Conservation (phyloP, 2,113 vertebrate genomes). For the Podarcis cretensis region DNA sequence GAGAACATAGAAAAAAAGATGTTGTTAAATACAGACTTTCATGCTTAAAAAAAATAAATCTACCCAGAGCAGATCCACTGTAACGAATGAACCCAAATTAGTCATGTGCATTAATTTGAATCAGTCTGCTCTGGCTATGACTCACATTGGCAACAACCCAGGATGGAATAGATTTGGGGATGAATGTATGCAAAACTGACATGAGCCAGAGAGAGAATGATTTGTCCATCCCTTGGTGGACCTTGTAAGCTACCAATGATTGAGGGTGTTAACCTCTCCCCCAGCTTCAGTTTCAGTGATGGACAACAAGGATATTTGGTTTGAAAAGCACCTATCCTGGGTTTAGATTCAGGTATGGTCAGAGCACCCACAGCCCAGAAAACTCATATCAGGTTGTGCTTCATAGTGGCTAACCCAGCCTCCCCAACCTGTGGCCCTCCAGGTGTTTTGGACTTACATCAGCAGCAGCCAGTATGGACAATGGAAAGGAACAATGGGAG, state of each 20-base stretch:
- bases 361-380: background rate
- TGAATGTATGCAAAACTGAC: background rate
- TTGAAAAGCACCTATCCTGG: background rate
- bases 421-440: no score
- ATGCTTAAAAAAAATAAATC: no score
- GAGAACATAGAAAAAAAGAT: no score
- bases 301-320: background rate
- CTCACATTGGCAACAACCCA: background rate
- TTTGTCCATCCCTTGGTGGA: background rate
- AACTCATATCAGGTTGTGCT: background rate
- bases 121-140: no score
- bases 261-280: background rate
- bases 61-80: no score
- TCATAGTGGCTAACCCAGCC: no score
- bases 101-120: no score
- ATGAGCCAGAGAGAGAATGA: background rate
- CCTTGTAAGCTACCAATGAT: background rate
- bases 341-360: background rate
- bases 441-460: no score
- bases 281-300: background rate
- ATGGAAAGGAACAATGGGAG: no score
- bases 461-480: no score
- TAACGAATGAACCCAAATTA: no score
- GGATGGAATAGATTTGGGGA: background rate
- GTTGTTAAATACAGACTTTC: no score